Conservation (phyloP, 2,888 invertebrate species). For the Xanthia icteritia region DNA sequence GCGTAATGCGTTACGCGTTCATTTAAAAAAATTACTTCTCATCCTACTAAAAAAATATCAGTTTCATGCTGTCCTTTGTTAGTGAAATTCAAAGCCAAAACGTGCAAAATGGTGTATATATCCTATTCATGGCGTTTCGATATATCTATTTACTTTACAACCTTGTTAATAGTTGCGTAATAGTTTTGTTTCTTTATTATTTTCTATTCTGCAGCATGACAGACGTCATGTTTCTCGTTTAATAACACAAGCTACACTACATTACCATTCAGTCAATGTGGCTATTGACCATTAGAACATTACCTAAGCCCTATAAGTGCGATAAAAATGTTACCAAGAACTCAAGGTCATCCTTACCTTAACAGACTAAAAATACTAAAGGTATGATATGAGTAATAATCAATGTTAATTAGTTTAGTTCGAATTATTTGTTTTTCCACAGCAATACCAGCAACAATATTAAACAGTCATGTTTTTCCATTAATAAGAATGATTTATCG, state of each 20-base stretch:
- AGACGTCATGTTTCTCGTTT: constrained; percentile 74
- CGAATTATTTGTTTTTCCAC: constrained; percentile 54
- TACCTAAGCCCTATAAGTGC: constrained; percentile 58
- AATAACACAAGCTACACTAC: constrained; percentile 59
- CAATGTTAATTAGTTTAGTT: constrained; percentile 53
- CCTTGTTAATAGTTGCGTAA: constrained; percentile 75
- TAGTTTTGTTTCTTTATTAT: constrained; percentile 74
- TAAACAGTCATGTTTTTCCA: constrained; percentile 26
- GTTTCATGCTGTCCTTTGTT: constrained; percentile 74
- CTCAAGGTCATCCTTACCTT: constrained; percentile 65
- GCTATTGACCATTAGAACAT: constrained; percentile 68
- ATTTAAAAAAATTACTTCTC: constrained; percentile 51
- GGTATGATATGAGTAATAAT: constrained; percentile 51
- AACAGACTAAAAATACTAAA: constrained; percentile 58
- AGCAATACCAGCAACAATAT: constrained; percentile 27
- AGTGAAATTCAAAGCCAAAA: constrained; percentile 69
- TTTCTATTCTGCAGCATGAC: constrained; percentile 78
- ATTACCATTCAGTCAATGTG: constrained; percentile 64
- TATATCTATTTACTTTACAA: constrained; percentile 70
- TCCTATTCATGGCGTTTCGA: constrained; percentile 61
- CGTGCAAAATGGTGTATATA: constrained; percentile 65
- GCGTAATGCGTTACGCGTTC: constrained; percentile 32
- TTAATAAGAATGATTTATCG: constrained; percentile 40
- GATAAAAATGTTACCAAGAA: constrained; percentile 68
- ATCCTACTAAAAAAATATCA: constrained; percentile 66